Base-by-base conservation (phyloP, 2,888 invertebrate species). In the Aromia moschata region DNA sequence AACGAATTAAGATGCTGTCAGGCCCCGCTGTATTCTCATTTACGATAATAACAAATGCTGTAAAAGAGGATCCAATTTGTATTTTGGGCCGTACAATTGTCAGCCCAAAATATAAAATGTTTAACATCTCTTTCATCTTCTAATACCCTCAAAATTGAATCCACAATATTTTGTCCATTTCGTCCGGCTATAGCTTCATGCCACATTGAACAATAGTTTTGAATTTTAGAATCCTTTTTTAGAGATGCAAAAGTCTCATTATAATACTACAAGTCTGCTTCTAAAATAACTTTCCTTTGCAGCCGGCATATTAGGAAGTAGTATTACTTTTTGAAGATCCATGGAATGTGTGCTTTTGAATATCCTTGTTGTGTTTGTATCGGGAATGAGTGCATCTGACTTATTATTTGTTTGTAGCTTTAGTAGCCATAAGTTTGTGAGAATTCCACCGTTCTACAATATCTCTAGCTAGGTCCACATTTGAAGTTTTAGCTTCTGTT, bases 251-350 rank as follows among this genome's bases (percentile, higher is more conserved):
- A 63, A 1, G 54, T 56, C 45, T 59, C 45, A 37, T 65, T 63
- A 18, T 55, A n/a, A 65, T 1, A 38, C 51, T 5, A 61, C 47
- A 2, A 63, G 38, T 1, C 61, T 33, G 30, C 58, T 64, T 2
- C 16, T 61, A 51, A 63, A 65, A 37, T 49, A 64, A 30, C 40
- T 18, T 15, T 43, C 43, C 18, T 64, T 64, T 4, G 44, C 41
- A 16, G 9, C 15, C 4, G 64, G 62, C 62, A 65, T 65, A 4
- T 20, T 52, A 11, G 63, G 61, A 4, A 65, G 9, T n/a, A 63
- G 14, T 1, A 60, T 43, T 1, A 65, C 60, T 55, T 65, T 65
- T n/a, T n/a, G n/a, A n/a, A n/a, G n/a, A n/a, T n/a, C 65, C 61
- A 61, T 64, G 15, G 58, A 61, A 20, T 52, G n/a, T n/a, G n/a